A percentile compares a stretch with the other conserved stretches of the same genome.
phyloP scores from a whole-genome alignment of 2,888 invertebrate genomes.

The Strigamia crassipes region DNA sequence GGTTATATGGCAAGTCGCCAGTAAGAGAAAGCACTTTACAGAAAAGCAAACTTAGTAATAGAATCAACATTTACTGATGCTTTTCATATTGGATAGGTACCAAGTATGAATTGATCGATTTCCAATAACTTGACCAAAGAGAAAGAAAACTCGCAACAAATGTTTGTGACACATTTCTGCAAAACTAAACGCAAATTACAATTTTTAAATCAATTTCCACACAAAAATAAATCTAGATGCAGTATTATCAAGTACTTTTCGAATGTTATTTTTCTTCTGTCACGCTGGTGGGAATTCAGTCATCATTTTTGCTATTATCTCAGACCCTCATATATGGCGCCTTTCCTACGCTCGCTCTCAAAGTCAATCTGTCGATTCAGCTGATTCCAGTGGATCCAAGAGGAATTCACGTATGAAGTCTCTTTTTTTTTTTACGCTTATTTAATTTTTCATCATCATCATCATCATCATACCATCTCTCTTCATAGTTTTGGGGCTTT shows the following conservation, averaged over 20 bases:
- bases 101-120: neutral
- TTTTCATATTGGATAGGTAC: neutral
- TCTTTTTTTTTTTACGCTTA: neutral
- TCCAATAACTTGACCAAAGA: neutral
- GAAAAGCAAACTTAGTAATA: slow-evolving; percentile 7
- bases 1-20: neutral
- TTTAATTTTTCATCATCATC: neutral
- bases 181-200: no score
- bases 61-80: neutral
- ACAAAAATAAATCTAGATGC: no score
- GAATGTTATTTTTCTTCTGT: neutral
- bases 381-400: slow-evolving; percentile 16
- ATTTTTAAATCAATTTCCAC: no score
- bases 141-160: no score
- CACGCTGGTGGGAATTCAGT: slow-evolving; percentile 2
- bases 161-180: no score
- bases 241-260: neutral
- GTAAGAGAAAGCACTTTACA: neutral
- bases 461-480: neutral
- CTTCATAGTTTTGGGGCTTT: neutral
- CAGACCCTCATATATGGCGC: slow-evolving; percentile 21
- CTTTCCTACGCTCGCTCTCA: slow-evolving; percentile 13
- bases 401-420: slow-evolving; percentile 10
- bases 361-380: slow-evolving; percentile 21
- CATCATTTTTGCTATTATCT: slow-evolving; percentile 4